Percentiles rank a stretch among this genome's conserved stretches.
Evolutionary conservation across 2,113 vertebrate species (phyloP).

Genomic region (Rhinolophus ferrumequinum): DNA sequence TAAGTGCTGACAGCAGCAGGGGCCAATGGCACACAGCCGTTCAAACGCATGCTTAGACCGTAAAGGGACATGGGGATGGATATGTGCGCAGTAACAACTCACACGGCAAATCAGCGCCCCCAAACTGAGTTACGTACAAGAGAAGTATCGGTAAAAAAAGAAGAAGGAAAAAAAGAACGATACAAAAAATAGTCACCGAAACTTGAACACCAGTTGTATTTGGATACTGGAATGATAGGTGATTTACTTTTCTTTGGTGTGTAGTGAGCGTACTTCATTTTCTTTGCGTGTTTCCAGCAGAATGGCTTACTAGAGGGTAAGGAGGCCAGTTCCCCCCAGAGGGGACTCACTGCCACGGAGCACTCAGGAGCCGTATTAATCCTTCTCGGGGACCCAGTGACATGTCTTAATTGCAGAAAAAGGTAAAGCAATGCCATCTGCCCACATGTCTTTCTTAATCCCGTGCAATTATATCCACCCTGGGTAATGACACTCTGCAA

Average conservation of each 20-base stretch:
- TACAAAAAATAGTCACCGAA: background rate
- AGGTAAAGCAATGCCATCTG: background rate
- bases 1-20: background rate
- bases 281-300: background rate
- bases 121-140: background rate
- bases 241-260: background rate
- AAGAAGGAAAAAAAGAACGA: background rate
- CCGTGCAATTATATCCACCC: slow-evolving; percentile 49
- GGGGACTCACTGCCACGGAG: background rate
- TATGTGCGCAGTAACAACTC: background rate
- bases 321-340: background rate
- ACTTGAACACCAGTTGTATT: background rate
- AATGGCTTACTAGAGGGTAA: background rate
- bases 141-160: background rate
- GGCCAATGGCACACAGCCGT: background rate
- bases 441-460: slow-evolving; percentile 54
- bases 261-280: background rate
- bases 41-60: background rate
- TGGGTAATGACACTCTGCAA: slow-evolving; percentile 42
- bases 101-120: background rate
- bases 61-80: background rate
- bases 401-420: background rate
- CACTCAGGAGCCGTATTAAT: background rate
- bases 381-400: background rate
- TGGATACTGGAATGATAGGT: background rate